These are phyloP conservation scores for Eulemur mongoz DNA, from an alignment of 2,797 vertebrate genomes.

Conservation along the genomic window DNA sequence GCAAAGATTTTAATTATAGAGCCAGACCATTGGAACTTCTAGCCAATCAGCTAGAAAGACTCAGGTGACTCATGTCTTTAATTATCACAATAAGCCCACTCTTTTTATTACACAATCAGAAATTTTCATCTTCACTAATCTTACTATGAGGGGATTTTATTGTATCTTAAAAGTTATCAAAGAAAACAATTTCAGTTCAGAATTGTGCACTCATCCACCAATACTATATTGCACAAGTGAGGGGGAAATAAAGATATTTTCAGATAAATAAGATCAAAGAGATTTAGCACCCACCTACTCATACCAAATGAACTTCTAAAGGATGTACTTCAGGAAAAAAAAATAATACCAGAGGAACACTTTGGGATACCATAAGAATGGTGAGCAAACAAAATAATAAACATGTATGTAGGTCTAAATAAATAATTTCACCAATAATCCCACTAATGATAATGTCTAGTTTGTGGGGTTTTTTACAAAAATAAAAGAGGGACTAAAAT, in stretches of 20 bases:
- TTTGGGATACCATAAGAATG: background rate
- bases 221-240: background rate
- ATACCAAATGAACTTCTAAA: background rate
- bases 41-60: background rate
- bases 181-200: conserved; percentile 27
- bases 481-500: background rate
- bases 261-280: background rate
- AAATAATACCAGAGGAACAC: background rate
- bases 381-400: background rate
- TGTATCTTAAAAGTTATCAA: background rate
- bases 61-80: conserved; percentile 4
- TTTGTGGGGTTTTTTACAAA: background rate
- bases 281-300: background rate
- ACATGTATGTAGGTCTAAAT: background rate
- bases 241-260: background rate
- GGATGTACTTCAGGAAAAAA: background rate
- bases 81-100: background rate
- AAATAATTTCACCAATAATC: background rate
- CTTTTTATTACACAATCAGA: background rate
- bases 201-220: background rate
- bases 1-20: conserved; percentile 50
- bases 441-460: background rate
- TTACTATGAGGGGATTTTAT: background rate
- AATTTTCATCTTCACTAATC: background rate
- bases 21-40: background rate